Evolutionary conservation across 1,140 invertebrate species (phyloP).

Genomic region (Odontomachus brunneus): DNA sequence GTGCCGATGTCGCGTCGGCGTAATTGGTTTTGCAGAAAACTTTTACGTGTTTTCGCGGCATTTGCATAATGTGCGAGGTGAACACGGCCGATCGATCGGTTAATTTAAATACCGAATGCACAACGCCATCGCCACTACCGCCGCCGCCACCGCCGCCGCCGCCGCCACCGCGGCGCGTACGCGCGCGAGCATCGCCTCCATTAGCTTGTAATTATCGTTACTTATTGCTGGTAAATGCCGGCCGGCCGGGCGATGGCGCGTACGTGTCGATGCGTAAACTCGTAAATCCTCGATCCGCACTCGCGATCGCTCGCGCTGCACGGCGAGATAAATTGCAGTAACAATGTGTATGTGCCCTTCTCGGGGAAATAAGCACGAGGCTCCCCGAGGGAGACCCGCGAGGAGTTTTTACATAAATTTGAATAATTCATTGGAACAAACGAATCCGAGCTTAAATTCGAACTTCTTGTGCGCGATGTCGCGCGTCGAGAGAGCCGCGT

Average conservation of each 20-base stretch:
- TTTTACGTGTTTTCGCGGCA: slow-evolving; percentile 83
- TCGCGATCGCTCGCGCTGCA: background rate
- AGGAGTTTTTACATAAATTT: too few relatives aligned
- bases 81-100: slow-evolving; percentile 82
- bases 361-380: too few relatives aligned
- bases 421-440: too few relatives aligned
- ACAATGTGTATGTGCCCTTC: too few relatives aligned
- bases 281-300: slow-evolving; percentile 78
- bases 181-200: slow-evolving; percentile 73
- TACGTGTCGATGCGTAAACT: slow-evolving; percentile 67
- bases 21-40: slow-evolving; percentile 84
- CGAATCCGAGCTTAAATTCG: too few relatives aligned
- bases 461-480: too few relatives aligned
- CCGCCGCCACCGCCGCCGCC: slow-evolving; percentile 53
- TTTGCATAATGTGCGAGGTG: slow-evolving; percentile 84
- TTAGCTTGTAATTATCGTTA: slow-evolving; percentile 84
- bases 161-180: slow-evolving; percentile 56
- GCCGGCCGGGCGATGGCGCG: slow-evolving; percentile 15
- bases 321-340: background rate
- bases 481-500: too few relatives aligned
- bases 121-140: slow-evolving; percentile 63
- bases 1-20: slow-evolving; percentile 80
- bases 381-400: too few relatives aligned
- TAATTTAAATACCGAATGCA: slow-evolving; percentile 84
- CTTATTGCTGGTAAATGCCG: slow-evolving; percentile 81